Percentiles rank a stretch among this genome's conserved stretches.
phyloP scores from a whole-genome alignment of 2,113 vertebrate genomes.

The Rutilus rutilus region DNA sequence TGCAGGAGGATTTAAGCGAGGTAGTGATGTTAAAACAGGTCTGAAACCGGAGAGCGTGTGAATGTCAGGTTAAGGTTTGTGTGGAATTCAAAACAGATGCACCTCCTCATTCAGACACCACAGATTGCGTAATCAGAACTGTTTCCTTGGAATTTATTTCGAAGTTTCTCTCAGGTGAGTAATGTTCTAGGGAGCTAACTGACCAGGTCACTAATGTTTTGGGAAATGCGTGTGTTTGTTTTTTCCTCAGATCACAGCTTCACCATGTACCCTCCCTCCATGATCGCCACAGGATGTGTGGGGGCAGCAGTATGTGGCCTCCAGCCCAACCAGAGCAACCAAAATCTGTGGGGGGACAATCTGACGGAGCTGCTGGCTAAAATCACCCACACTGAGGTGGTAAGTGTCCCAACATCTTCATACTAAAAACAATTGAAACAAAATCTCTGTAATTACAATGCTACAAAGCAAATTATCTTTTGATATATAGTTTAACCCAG shows the following conservation, averaged over 20 bases:
- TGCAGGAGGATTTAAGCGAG: slow-evolving; percentile 58
- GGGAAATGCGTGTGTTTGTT: background rate
- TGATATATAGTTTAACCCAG: background rate
- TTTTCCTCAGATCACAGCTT: slow-evolving; percentile 88
- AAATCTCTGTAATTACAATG: background rate
- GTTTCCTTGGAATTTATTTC: slow-evolving; percentile 15
- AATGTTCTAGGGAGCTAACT: slow-evolving; percentile 5
- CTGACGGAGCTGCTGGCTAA: slow-evolving; percentile 92
- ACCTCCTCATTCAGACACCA: background rate
- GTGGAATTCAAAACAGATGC: slow-evolving; percentile 48
- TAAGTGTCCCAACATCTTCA: slow-evolving; percentile 73
- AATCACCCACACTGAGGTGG: slow-evolving; percentile 96
- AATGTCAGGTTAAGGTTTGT: slow-evolving; percentile 63
- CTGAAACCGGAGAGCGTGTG: slow-evolving; percentile 68
- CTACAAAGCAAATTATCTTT: background rate
- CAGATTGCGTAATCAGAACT: slow-evolving; percentile 6
- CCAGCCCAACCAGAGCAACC: slow-evolving; percentile 84
- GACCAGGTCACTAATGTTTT: slow-evolving; percentile 10
- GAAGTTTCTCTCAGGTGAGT: slow-evolving; percentile 14
- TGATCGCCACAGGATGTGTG: slow-evolving; percentile 95
- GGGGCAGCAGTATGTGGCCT: slow-evolving; percentile 93
- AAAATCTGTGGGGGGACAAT: slow-evolving; percentile 78
- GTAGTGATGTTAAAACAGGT: slow-evolving; percentile 57
- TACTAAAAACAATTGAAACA: background rate
- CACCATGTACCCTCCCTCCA: slow-evolving; percentile 93